Conservation (phyloP, 1,140 invertebrate species). For the Platyscapa corneri region DNA sequence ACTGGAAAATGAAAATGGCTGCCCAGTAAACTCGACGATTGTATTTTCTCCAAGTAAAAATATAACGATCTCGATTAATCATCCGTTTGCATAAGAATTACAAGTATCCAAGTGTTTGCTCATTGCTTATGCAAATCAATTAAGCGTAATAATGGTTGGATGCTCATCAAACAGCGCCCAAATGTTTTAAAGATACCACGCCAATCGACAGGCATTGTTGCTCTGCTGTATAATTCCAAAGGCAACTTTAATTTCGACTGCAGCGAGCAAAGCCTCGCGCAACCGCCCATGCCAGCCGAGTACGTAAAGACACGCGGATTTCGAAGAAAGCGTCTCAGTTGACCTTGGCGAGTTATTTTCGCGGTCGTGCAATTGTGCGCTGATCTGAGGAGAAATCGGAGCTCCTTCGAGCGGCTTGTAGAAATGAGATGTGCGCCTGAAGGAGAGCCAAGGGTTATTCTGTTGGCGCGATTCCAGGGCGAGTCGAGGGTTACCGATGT, state of each 20-base stretch:
- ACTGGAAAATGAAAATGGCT: too few relatives aligned
- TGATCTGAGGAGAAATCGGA: neutral
- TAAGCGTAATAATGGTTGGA: neutral
- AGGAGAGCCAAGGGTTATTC: neutral
- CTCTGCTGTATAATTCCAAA: neutral
- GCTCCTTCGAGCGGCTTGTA: too few relatives aligned
- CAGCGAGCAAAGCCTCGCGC: too few relatives aligned
- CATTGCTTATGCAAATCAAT: neutral
- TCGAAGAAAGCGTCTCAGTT: neutral
- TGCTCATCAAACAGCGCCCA: neutral
- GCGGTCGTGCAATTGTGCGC: neutral
- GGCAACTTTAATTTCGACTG: neutral
- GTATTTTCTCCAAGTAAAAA: neutral
- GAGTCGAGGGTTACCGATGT: neutral
- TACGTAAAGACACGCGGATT: too few relatives aligned
- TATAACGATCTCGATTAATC: neutral
- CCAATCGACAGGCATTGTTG: too few relatives aligned
- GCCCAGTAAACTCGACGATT: too few relatives aligned
- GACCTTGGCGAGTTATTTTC: neutral
- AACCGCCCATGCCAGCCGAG: too few relatives aligned
- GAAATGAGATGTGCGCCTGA: neutral
- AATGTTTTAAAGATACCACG: neutral
- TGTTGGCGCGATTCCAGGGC: neutral
- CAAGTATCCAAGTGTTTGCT: neutral
- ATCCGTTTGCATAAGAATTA: neutral